A percentile compares a stretch with the other conserved stretches of the same genome.
Evolutionary conservation across 2,888 invertebrate species (phyloP).

Genomic region (Amiota minor): DNA sequence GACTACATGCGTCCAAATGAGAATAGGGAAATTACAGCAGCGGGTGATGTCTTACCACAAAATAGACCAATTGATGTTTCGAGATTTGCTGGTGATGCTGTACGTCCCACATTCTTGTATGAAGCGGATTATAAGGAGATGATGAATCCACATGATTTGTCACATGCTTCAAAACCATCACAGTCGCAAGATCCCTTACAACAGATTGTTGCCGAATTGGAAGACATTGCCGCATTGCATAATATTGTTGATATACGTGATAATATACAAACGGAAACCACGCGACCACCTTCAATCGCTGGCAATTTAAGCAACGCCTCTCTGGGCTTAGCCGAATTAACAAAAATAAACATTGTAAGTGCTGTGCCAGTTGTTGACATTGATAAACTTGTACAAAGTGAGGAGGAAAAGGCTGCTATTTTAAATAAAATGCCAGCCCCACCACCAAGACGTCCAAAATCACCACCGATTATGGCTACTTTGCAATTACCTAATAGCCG

Average conservation of each 20-base stretch:
- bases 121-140: conserved; percentile 51
- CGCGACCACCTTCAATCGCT: conserved; percentile 63
- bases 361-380: conserved; percentile 60
- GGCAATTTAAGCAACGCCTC: conserved; percentile 55
- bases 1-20: conserved; percentile 69
- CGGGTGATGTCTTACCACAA: conserved; percentile 59
- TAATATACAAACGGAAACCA: conserved; percentile 62
- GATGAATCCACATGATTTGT: conserved; percentile 47
- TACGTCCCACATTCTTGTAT: conserved; percentile 50
- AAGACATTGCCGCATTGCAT: conserved; percentile 55
- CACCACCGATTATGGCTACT: conserved; percentile 49
- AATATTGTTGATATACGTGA: conserved; percentile 66
- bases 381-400: conserved; percentile 55
- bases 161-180: neutral
- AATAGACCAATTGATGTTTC: conserved; percentile 70
- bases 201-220: conserved; percentile 62
- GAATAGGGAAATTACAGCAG: conserved; percentile 55
- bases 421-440: conserved; percentile 38
- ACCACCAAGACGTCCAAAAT: conserved; percentile 53
- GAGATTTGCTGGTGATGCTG: conserved; percentile 57
- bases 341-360: conserved; percentile 62
- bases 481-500: conserved; percentile 53
- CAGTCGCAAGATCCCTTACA: conserved; percentile 50
- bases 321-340: conserved; percentile 59
- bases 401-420: conserved; percentile 55